Conservation (phyloP, 2,888 invertebrate genomes). For the Plagodis pulveraria region DNA sequence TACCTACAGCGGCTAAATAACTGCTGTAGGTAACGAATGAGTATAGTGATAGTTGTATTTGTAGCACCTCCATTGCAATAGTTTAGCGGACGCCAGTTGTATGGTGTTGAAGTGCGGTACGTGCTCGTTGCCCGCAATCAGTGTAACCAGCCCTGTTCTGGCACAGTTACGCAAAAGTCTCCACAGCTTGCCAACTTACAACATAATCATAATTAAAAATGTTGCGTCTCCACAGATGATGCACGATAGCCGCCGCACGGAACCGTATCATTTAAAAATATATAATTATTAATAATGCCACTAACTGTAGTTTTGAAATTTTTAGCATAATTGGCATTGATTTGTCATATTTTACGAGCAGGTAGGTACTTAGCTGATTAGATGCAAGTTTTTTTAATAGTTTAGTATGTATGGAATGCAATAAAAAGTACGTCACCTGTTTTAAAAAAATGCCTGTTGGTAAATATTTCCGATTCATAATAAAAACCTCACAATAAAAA, state of each 20-base stretch:
- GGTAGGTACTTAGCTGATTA: constrained; percentile 7
- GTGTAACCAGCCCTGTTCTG: constrained; percentile 26
- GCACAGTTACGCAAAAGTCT: constrained; percentile 18
- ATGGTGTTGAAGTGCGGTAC: neutral
- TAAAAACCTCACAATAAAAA: no score
- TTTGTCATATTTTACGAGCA: constrained; percentile 9
- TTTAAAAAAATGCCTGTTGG: no score
- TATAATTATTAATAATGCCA: neutral
- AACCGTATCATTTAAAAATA: constrained; percentile 15
- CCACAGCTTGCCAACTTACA: constrained; percentile 12
- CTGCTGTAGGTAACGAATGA: no score
- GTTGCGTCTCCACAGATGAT: constrained; percentile 24
- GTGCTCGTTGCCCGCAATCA: constrained; percentile 8
- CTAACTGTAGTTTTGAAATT: constrained; percentile 10
- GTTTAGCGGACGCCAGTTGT: neutral
- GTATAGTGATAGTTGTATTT: no score
- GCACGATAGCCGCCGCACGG: constrained; percentile 11
- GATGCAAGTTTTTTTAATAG: neutral
- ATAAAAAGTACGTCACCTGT: no score
- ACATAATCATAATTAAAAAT: constrained; percentile 25
- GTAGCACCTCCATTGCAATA: neutral
- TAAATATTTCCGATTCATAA: no score
- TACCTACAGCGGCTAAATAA: no score
- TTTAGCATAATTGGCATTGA: constrained; percentile 7
- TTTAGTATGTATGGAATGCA: no score